Evolutionary conservation across 2,113 vertebrate genomes (phyloP), one percentile per base, ranked within the genome.

Genomic region (Stomatorhinus ivindoensis): DNA sequence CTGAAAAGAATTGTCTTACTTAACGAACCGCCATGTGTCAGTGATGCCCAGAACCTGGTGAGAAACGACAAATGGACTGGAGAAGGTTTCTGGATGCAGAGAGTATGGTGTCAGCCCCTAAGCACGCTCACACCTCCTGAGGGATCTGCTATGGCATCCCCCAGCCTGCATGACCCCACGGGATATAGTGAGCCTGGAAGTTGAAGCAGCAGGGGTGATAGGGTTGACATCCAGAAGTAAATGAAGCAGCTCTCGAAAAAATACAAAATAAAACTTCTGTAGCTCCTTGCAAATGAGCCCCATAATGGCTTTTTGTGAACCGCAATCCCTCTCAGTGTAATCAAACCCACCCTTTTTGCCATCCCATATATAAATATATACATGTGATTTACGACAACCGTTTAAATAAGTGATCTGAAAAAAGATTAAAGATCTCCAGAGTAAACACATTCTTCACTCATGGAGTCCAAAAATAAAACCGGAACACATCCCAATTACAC

Each of bases 401-500:
- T 83, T 87, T 86, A 89, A 85, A 86, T 85, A 89, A 85, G 82
- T 86, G 84, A 86, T 73, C 83, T 76, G 84, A 89, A 89, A 61
- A 85, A 50, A 89, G 88, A 89, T 87, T 50, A 87, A 89, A 89
- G 89, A 89, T 89, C 84, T 89, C 89, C 89, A 87, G 89, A 87
- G 84, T 87, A 89, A 89, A 89, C 89, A 89, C 89, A 73, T 89
- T 89, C 84, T 89, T 89, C 31, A 44, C 89, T 89, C 55, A 76
- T 87, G 89, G 55, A 89, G 89, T 61, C 89, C 89, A 89, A 86
- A 89, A 89, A 87, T 73, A 85, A 53, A 90, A 76, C 48, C 89
- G 47, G 80, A 87, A 90, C 89, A 90, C 85, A 87, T 89, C 89
- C 89, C 89, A 89, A 89, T 89, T 89, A 89, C 58, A 89, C 89